Evolutionary conservation across 2,113 vertebrate species (phyloP).

Genomic region (Oryzias javanicus): DNA sequence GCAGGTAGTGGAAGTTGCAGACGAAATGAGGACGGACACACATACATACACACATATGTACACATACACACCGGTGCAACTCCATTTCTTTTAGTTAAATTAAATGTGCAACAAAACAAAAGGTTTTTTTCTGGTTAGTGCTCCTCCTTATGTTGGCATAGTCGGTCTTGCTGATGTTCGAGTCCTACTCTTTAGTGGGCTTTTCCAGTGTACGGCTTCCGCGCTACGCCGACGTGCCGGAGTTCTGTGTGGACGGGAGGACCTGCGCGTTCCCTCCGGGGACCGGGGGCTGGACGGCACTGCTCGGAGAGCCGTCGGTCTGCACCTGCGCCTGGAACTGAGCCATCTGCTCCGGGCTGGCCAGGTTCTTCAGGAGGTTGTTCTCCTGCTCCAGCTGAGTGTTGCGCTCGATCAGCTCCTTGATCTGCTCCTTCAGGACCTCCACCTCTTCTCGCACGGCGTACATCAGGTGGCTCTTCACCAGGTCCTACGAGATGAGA

Average conservation of each 20-base stretch:
- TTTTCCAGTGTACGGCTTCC: background rate
- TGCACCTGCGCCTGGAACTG: slow-evolving; percentile 97
- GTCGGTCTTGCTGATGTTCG: slow-evolving; percentile 28
- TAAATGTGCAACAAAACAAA: slow-evolving; percentile 68
- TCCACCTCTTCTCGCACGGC: slow-evolving; percentile 92
- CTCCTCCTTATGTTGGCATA: slow-evolving; percentile 34
- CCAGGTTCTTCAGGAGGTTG: slow-evolving; percentile 92
- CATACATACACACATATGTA: slow-evolving; percentile 6
- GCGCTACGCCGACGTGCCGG: slow-evolving; percentile 54
- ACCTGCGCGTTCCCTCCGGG: slow-evolving; percentile 32
- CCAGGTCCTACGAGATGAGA: slow-evolving; percentile 70
- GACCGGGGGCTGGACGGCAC: slow-evolving; percentile 76
- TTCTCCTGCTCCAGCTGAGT: slow-evolving; percentile 97
- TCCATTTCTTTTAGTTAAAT: slow-evolving; percentile 54
- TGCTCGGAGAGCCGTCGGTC: slow-evolving; percentile 84
- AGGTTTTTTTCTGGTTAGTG: slow-evolving; percentile 21
- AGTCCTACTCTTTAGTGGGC: slow-evolving; percentile 18
- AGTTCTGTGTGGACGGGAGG: slow-evolving; percentile 53
- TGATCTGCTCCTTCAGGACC: slow-evolving; percentile 90
- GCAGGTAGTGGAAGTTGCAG: slow-evolving; percentile 31
- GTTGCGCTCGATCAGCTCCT: slow-evolving; percentile 96
- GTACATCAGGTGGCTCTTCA: slow-evolving; percentile 97
- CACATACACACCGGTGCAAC: slow-evolving; percentile 29
- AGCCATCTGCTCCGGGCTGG: slow-evolving; percentile 95
- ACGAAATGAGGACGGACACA: slow-evolving; percentile 5